Conservation (phyloP, 2,797 vertebrate genomes). For the Tapera naevia region DNA sequence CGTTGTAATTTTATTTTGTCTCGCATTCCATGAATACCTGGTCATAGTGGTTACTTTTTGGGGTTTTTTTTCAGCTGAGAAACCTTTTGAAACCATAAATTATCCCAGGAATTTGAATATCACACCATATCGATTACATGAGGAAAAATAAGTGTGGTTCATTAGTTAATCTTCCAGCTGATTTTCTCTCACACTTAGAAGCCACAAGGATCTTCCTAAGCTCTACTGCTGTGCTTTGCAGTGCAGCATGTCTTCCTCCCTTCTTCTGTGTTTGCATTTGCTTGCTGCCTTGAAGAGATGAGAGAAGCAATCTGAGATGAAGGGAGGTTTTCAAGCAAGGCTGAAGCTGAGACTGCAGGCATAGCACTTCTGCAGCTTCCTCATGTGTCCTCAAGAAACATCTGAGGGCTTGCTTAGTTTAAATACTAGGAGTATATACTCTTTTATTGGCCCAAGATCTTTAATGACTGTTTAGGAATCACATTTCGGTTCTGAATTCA, state of each 20-base stretch:
- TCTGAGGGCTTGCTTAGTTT: not conserved
- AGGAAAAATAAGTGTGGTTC: not conserved
- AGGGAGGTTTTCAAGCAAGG: not conserved
- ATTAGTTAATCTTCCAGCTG: not conserved
- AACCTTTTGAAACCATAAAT: not conserved
- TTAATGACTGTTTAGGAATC: not conserved
- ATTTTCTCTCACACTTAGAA: not conserved
- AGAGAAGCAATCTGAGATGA: not conserved
- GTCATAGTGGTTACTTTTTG: not conserved
- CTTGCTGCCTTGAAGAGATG: accelerated
- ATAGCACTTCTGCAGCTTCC: accelerated
- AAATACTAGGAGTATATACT: not conserved
- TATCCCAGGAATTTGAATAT: not conserved
- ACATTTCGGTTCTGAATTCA: not conserved
- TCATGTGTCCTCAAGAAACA: accelerated
- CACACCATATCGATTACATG: not conserved
- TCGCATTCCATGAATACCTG: not conserved
- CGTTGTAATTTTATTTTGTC: not conserved
- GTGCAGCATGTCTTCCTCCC: not conserved
- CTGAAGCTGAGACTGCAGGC: not conserved
- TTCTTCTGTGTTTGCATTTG: not conserved
- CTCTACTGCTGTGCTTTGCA: not conserved
- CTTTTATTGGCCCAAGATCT: not conserved
- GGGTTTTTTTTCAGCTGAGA: not conserved
- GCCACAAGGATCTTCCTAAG: not conserved